Conservation (phyloP, 2,888 invertebrate species). For the Neoscelio sp. region DNA sequence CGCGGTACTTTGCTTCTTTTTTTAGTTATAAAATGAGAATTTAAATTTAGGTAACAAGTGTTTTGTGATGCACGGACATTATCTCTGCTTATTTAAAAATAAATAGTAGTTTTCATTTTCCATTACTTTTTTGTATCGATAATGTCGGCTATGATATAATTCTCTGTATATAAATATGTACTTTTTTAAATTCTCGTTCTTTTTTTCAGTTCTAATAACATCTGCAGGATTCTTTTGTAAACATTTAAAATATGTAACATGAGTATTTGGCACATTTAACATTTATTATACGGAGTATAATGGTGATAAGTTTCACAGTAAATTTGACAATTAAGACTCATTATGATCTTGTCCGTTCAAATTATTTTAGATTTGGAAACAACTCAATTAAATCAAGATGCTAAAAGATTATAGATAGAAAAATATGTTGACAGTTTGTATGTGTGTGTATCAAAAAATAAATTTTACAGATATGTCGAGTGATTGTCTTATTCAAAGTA, state of each 20-base stretch:
- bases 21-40: constrained; percentile 17
- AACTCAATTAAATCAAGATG: no score
- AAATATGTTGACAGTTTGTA: no score
- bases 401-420: no score
- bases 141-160: constrained; percentile 68
- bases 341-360: constrained; percentile 56
- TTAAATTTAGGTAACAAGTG: background rate
- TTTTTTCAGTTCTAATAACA: constrained; percentile 60
- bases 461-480: constrained; percentile 41
- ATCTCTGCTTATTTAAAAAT: constrained; percentile 24
- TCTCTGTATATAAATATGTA: constrained; percentile 74
- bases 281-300: constrained; percentile 68
- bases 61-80: no score
- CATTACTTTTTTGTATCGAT: constrained; percentile 1
- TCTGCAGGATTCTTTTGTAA: constrained; percentile 70
- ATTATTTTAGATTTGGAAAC: background rate
- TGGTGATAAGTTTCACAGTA: constrained; percentile 59
- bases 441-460: constrained; percentile 31
- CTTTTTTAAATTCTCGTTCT: background rate
- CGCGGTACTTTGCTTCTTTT: background rate
- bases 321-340: constrained; percentile 41
- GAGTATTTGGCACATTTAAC: constrained; percentile 82
- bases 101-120: constrained; percentile 12
- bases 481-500: constrained; percentile 34
- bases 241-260: constrained; percentile 81